phyloP scores from a whole-genome alignment of 2,113 vertebrate genomes.

The Cyprichromis sp. region DNA sequence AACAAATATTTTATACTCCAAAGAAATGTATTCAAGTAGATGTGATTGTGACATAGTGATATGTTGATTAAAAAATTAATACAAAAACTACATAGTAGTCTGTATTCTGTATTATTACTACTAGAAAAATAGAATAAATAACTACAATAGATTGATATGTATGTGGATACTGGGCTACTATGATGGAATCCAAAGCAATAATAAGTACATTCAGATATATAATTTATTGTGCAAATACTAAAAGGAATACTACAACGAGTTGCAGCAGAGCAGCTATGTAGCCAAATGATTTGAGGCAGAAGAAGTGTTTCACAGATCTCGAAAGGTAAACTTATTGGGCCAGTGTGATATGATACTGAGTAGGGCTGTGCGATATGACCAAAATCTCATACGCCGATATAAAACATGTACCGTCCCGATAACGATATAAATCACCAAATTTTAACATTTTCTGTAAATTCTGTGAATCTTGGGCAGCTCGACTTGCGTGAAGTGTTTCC shows the following conservation, averaged over 20 bases:
- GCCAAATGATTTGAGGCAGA: not conserved
- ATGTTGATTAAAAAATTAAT: not conserved
- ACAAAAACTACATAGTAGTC: not conserved
- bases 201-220: not conserved
- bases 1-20: not conserved
- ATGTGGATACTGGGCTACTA: not conserved
- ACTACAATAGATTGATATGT: not conserved
- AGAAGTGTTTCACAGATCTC: not conserved
- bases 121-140: not conserved
- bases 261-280: not conserved
- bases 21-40: not conserved
- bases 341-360: not conserved
- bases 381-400: not conserved
- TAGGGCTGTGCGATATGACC: not conserved
- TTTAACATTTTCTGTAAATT: not conserved
- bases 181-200: not conserved
- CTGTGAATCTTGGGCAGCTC: rapidly evolving
- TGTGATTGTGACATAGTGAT: not conserved
- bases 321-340: not conserved
- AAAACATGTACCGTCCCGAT: rapidly evolving
- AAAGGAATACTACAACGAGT: not conserved
- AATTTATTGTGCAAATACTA: not conserved
- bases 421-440: not conserved
- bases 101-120: not conserved
- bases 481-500: not conserved